Evolutionary conservation across 2,113 vertebrate genomes (phyloP).

Genomic region (Brachionichthys hirsutus): DNA sequence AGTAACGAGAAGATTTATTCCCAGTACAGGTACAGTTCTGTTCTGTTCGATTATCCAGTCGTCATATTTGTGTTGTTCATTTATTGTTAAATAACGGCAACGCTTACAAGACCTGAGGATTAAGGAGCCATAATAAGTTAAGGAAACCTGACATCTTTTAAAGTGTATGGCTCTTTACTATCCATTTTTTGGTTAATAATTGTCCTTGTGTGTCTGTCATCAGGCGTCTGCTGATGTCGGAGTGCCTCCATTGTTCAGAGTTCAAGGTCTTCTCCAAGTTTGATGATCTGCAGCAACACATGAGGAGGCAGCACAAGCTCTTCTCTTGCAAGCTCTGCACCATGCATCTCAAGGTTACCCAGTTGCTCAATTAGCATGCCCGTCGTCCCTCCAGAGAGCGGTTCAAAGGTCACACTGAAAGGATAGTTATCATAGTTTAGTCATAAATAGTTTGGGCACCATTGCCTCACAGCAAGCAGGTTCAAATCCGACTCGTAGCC

Average conservation of each 20-base stretch:
- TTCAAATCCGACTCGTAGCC: too few species aligned
- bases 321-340: constrained; percentile 96
- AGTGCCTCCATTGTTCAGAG: constrained; percentile 86
- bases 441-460: too few species aligned
- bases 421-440: too few species aligned
- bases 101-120: not conserved
- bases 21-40: constrained; percentile 83
- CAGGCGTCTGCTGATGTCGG: constrained; percentile 88
- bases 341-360: constrained; percentile 86
- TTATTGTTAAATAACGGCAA: not conserved
- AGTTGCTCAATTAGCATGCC: not conserved
- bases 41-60: not conserved
- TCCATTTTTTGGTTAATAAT: not conserved
- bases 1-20: constrained; percentile 82
- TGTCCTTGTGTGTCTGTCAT: not conserved
- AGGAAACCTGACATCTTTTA: too few species aligned
- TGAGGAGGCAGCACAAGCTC: constrained; percentile 94
- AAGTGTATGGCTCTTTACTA: too few species aligned
- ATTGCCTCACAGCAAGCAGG: too few species aligned
- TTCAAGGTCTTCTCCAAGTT: constrained; percentile 86
- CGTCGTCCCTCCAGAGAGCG: not conserved
- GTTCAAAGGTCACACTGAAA: not conserved
- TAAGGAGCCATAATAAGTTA: too few species aligned
- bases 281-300: constrained; percentile 95
- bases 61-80: not conserved